phyloP scores from a whole-genome alignment of 2,797 vertebrate species.

The Salmo trutta region DNA sequence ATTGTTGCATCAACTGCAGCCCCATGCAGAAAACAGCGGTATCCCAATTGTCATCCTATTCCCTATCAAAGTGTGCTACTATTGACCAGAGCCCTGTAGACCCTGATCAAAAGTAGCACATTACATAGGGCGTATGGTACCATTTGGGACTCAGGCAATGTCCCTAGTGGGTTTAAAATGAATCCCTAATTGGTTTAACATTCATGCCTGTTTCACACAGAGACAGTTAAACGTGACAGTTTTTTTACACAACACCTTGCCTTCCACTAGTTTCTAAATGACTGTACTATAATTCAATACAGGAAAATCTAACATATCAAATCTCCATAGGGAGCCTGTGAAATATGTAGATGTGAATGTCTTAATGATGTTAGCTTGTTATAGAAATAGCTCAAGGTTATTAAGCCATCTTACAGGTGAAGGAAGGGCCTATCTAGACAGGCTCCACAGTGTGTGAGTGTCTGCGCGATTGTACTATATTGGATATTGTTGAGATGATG shows the following conservation, averaged over 20 bases:
- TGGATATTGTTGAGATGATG: neutral
- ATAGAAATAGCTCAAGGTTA: neutral
- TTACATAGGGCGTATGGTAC: neutral
- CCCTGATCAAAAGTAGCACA: neutral
- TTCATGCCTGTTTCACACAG: slow-evolving; percentile 45
- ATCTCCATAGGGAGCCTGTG: neutral
- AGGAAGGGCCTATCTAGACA: neutral
- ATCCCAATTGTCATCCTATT: neutral
- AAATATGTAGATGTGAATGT: neutral
- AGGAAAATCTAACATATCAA: neutral
- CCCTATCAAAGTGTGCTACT: neutral
- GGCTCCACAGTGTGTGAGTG: neutral
- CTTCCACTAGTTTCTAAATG: slow-evolving; percentile 28
- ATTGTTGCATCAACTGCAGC: slow-evolving; percentile 45
- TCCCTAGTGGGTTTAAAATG: slow-evolving; percentile 1
- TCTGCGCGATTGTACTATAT: neutral
- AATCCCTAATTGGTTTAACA: slow-evolving; percentile 58
- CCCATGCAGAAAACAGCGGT: neutral
- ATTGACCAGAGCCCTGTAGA: neutral
- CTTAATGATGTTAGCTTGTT: neutral
- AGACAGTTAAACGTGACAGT: slow-evolving; percentile 42
- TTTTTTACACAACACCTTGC: slow-evolving; percentile 51
- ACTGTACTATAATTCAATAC: neutral
- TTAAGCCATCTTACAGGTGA: neutral
- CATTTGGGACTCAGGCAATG: neutral